These are phyloP conservation scores for Brachionus koreanus DNA, from an alignment of 1,140 invertebrate species.

Conservation along the genomic window DNA sequence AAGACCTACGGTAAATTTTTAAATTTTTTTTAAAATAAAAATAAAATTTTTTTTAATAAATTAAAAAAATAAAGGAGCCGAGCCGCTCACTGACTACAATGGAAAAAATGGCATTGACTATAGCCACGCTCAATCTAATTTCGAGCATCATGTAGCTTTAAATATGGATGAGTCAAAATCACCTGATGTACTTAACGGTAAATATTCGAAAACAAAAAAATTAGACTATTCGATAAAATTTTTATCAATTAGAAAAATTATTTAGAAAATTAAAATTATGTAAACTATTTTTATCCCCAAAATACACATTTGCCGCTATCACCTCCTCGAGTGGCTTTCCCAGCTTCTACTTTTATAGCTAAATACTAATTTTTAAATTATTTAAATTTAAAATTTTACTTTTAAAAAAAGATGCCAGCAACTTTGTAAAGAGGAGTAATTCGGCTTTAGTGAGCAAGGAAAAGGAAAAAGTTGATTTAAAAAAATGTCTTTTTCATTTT, in stretches of 20 bases:
- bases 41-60: background rate
- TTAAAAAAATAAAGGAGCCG: background rate
- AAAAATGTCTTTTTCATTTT: background rate
- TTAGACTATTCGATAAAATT: background rate
- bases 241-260: background rate
- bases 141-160: background rate
- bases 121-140: background rate
- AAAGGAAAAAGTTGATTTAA: background rate
- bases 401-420: background rate
- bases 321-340: background rate
- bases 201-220: background rate
- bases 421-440: constrained; percentile 1
- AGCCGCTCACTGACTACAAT: constrained; percentile 3
- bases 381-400: background rate
- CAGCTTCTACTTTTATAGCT: background rate
- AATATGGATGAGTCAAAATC: background rate
- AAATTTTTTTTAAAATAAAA: background rate
- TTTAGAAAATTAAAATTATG: constrained; percentile 9
- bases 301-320: background rate
- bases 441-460: background rate
- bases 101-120: constrained; percentile 39
- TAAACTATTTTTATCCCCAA: background rate
- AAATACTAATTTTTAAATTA: background rate
- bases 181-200: constrained; percentile 6
- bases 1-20: constrained; percentile 11